Evolutionary conservation across 2,113 vertebrate genomes (phyloP).

Genomic region (Serilophus lunatus): DNA sequence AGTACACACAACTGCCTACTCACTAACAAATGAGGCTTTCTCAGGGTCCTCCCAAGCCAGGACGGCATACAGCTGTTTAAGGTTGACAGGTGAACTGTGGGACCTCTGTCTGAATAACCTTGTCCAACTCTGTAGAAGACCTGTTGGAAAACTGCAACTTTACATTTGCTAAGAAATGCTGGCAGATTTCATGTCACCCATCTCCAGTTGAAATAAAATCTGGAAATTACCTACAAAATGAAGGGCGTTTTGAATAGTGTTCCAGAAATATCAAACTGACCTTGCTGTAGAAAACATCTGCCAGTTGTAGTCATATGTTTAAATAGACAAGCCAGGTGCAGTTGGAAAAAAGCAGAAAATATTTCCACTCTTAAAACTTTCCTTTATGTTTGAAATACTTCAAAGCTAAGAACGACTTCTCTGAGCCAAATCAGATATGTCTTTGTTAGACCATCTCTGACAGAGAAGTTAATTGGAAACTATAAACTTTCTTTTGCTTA

Average conservation of each 20-base stretch:
- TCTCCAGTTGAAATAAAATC: background rate
- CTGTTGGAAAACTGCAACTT: background rate
- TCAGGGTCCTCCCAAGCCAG: background rate
- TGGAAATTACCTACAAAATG: background rate
- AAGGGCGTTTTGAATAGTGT: background rate
- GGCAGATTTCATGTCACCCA: background rate
- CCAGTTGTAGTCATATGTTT: background rate
- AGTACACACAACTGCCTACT: background rate
- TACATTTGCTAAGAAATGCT: background rate
- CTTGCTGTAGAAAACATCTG: background rate
- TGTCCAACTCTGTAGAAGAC: background rate
- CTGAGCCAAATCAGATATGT: background rate
- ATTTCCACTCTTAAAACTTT: background rate
- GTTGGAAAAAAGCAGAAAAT: background rate
- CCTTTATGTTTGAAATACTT: slow-evolving; percentile 8
- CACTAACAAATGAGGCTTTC: background rate
- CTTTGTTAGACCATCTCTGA: background rate
- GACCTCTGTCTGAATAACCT: background rate
- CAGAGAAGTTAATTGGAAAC: slow-evolving; percentile 3
- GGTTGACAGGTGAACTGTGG: background rate
- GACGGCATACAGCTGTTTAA: background rate
- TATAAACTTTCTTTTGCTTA: background rate
- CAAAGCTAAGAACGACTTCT: background rate
- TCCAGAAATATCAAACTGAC: background rate
- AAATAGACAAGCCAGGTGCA: background rate